Percentiles rank a stretch among this genome's conserved stretches.
Conservation (phyloP, 1,140 invertebrate species). For the Brachystomella parvula region DNA sequence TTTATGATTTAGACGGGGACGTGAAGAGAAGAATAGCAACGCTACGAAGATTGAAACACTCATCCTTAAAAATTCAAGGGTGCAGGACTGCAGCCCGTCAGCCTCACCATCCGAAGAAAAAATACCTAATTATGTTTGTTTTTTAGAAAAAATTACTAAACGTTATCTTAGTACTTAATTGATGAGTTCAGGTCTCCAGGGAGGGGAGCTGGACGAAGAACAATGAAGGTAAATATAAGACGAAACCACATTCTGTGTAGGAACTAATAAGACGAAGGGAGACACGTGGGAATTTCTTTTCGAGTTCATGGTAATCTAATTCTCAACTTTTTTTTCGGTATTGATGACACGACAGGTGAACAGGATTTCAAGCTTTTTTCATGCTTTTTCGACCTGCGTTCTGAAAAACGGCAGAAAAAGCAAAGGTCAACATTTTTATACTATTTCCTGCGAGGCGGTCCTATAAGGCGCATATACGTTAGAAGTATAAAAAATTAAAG, state of each 20-base stretch:
- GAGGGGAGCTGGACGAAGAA: too few species aligned
- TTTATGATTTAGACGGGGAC: too few species aligned
- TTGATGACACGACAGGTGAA: neutral
- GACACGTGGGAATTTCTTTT: neutral
- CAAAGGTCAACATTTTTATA: neutral
- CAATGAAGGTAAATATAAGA: neutral
- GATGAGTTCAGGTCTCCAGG: too few species aligned
- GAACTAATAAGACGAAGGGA: neutral
- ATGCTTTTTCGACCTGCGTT: conserved; percentile 35
- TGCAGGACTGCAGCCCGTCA: too few species aligned
- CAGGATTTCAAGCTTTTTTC: too few species aligned
- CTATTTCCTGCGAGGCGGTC: neutral
- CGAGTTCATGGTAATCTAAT: neutral
- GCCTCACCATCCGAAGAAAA: too few species aligned
- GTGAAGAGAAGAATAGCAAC: too few species aligned
- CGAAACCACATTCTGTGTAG: neutral
- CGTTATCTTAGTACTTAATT: too few species aligned
- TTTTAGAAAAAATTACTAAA: too few species aligned
- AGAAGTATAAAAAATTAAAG: neutral
- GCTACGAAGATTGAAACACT: too few species aligned
- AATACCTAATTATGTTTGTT: too few species aligned
- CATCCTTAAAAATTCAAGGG: too few species aligned
- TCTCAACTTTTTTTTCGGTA: neutral
- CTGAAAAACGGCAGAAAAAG: conserved; percentile 30
- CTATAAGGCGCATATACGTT: neutral